A percentile compares a stretch with the other conserved stretches of the same genome.
Conservation (phyloP, 2,888 invertebrate species). For the Tortrix viridana region DNA sequence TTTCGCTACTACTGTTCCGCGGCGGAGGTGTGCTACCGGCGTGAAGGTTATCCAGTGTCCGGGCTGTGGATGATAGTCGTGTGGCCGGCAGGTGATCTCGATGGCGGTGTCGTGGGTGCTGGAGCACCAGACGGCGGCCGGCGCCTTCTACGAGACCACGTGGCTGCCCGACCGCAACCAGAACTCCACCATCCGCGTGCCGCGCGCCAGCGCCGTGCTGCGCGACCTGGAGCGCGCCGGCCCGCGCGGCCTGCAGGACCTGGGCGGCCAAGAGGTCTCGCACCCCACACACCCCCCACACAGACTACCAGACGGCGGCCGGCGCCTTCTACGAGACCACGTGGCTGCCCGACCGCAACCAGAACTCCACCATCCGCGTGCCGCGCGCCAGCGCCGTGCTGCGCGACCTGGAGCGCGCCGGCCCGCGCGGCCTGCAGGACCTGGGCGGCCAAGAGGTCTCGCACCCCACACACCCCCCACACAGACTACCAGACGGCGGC, state of each 20-base stretch:
- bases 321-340: conserved; percentile 96
- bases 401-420: conserved; percentile 86
- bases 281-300: too few species aligned
- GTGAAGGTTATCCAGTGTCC: too few species aligned
- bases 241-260: conserved; percentile 49
- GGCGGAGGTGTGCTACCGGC: too few species aligned
- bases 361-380: conserved; percentile 89
- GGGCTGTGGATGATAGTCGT: too few species aligned
- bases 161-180: conserved; percentile 95
- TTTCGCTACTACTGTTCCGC: too few species aligned
- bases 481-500: conserved; percentile 66
- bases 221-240: conserved; percentile 86
- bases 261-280: conserved; percentile 48
- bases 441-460: conserved; percentile 49
- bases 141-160: conserved; percentile 95
- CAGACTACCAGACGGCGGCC: conserved; percentile 66
- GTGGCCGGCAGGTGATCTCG: conserved; percentile 90
- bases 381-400: conserved; percentile 73
- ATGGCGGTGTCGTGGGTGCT: conserved; percentile 94
- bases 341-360: conserved; percentile 94
- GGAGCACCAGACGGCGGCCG: conserved; percentile 92
- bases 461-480: too few species aligned
- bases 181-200: conserved; percentile 88
- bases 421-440: conserved; percentile 48
- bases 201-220: conserved; percentile 71